These are phyloP conservation scores for Gymnocephalus cernua DNA, from an alignment of 2,113 vertebrate genomes.

Conservation along the genomic window DNA sequence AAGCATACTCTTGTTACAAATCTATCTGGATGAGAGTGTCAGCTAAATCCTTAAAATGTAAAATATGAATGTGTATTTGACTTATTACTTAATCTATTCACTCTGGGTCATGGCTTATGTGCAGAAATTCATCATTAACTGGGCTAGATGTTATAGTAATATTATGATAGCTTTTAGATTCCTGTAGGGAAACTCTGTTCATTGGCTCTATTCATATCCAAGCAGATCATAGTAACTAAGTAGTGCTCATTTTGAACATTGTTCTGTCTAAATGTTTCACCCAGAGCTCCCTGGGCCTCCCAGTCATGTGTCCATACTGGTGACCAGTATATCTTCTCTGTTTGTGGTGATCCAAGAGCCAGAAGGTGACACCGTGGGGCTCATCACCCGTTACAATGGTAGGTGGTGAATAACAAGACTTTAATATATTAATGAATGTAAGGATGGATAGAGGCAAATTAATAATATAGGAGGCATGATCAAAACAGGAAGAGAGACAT, in stretches of 20 bases:
- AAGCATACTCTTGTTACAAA: conserved; percentile 22
- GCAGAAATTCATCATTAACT: background rate
- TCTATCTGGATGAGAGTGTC: conserved; percentile 2
- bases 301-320: conserved; percentile 74
- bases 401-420: conserved; percentile 5
- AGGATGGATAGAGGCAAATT: background rate
- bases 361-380: conserved; percentile 51
- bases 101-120: conserved; percentile 9
- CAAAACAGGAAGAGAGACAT: background rate
- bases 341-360: conserved; percentile 78
- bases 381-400: conserved; percentile 83
- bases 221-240: background rate
- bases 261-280: conserved; percentile 13
- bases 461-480: background rate
- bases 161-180: background rate
- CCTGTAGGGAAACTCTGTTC: background rate
- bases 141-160: background rate
- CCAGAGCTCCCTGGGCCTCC: conserved; percentile 79
- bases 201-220: background rate
- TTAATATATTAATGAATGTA: background rate
- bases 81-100: conserved; percentile 6
- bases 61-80: conserved; percentile 25
- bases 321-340: conserved; percentile 79
- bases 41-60: conserved; percentile 15
- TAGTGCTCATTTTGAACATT: conserved; percentile 3